A percentile compares a stretch with the other conserved stretches of the same genome.
Evolutionary conservation across 2,888 invertebrate genomes (phyloP).

Genomic region (Agriopis leucophaearia): DNA sequence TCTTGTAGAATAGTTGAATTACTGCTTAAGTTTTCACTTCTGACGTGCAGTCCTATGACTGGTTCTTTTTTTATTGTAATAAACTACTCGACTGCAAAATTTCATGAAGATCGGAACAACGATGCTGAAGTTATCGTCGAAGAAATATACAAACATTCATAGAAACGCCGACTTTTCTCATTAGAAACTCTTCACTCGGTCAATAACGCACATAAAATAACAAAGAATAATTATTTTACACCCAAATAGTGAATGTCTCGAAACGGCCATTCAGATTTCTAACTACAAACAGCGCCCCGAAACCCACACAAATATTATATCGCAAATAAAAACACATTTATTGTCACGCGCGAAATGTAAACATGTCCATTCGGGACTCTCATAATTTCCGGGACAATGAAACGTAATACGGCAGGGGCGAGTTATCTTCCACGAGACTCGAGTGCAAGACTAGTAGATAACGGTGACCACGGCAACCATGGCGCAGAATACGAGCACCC

Average conservation of each 20-base stretch:
- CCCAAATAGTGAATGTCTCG: slow-evolving; percentile 1
- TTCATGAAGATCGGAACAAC: too few species aligned
- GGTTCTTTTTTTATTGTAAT: too few species aligned
- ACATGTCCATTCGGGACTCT: slow-evolving; percentile 71
- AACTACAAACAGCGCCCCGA: slow-evolving; percentile 24
- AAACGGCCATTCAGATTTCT: slow-evolving; percentile 16
- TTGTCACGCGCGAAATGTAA: slow-evolving; percentile 77
- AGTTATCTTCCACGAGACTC: slow-evolving; percentile 73
- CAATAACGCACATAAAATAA: too few species aligned
- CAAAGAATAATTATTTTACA: not conserved
- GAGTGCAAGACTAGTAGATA: slow-evolving; percentile 71
- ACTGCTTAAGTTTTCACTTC: too few species aligned
- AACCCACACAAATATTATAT: slow-evolving; percentile 41
- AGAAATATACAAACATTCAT: too few species aligned
- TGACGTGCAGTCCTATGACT: too few species aligned
- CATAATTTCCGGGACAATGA: slow-evolving; percentile 77
- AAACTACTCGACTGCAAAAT: too few species aligned
- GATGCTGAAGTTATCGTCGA: too few species aligned
- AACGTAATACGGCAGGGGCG: slow-evolving; percentile 67
- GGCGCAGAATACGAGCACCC: slow-evolving; percentile 4
- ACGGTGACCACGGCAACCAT: slow-evolving; percentile 71
- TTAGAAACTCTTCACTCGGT: too few species aligned
- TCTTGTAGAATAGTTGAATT: too few species aligned
- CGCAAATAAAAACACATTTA: slow-evolving; percentile 66
- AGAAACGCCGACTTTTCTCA: too few species aligned